Evolutionary conservation across 2,113 vertebrate species (phyloP), one percentile per base, ranked within the genome.

Genomic region (Parotia lawesii): DNA sequence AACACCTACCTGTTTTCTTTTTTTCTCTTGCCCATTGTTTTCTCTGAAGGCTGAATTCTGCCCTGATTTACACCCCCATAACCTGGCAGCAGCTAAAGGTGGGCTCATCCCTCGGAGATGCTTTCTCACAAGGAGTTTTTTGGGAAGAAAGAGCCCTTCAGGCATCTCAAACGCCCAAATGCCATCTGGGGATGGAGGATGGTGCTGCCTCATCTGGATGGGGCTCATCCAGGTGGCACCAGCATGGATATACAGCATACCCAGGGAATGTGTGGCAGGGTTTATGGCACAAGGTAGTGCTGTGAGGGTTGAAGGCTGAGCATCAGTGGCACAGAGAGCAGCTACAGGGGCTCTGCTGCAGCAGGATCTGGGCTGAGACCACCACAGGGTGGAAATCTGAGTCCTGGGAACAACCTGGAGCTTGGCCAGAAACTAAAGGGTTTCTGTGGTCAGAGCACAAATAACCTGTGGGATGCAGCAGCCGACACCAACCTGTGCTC

Each of bases 1-100:
- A 95, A 86, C 31, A 57, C 69, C 66, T 87, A 76, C 84, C 89
- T 91, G 47, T 40, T 91, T 91, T 42, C 67, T 79, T 44, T 81
- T 29, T 50, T 78, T 44, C 53, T 70, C 4, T 54, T 10, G 24
- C 40, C 40, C 29, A 2, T 25, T 64, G 38, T 45, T 78, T 44
- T 40, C 51, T 66, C 62, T 19, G 16, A 33, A 56, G 85, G 62
- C 40, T 5, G 10, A 54, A 73, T 57, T 81, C 67, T 76, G 79
- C n/a, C 42, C 73, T 38, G 80, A 57, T 86, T 88, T 64, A 38
- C 58, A 38, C 33, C 38, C 50, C 50, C 6, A 1, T 4, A 27
- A 22, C 2, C 62, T 47, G n/a, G 17, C 47, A 70, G 73, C 66
- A 54, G 35, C 44, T 31, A 15, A 31, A 54, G 57, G 31, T 23